phyloP scores from a whole-genome alignment of 1,140 invertebrate genomes.

The Ylistrum balloti region DNA sequence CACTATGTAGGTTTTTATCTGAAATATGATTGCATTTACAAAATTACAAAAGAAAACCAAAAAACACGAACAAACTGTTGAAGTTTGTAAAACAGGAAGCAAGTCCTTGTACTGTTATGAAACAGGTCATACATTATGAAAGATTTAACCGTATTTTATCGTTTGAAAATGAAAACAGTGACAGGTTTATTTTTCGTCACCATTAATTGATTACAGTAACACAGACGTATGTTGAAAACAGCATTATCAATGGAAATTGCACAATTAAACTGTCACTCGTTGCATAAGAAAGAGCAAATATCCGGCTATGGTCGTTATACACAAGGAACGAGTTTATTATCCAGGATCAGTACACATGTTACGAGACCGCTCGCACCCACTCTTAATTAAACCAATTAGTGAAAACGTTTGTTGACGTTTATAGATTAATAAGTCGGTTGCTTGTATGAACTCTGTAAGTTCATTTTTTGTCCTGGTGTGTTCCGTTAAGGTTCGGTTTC shows the following conservation, averaged over 20 bases:
- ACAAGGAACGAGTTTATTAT: neutral
- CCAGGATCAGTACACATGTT: neutral
- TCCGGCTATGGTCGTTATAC: neutral
- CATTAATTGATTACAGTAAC: no score
- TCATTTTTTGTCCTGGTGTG: no score
- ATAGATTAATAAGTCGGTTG: neutral
- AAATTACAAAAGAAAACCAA: no score
- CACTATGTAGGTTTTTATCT: no score
- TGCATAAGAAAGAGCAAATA: neutral
- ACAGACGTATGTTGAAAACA: neutral
- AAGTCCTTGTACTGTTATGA: no score
- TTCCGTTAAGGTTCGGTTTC: neutral
- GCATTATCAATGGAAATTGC: neutral
- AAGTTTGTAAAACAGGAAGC: no score
- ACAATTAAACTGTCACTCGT: neutral
- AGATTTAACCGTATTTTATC: no score
- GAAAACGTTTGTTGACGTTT: neutral
- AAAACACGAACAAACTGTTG: no score
- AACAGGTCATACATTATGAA: no score
- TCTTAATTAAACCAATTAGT: neutral
- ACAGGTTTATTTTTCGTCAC: neutral
- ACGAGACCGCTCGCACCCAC: neutral
- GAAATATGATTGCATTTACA: no score
- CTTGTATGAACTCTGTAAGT: neutral
- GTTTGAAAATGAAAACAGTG: no score